Evolutionary conservation across 2,113 vertebrate genomes (phyloP).

Genomic region (Petrocephalus microphthalmus): DNA sequence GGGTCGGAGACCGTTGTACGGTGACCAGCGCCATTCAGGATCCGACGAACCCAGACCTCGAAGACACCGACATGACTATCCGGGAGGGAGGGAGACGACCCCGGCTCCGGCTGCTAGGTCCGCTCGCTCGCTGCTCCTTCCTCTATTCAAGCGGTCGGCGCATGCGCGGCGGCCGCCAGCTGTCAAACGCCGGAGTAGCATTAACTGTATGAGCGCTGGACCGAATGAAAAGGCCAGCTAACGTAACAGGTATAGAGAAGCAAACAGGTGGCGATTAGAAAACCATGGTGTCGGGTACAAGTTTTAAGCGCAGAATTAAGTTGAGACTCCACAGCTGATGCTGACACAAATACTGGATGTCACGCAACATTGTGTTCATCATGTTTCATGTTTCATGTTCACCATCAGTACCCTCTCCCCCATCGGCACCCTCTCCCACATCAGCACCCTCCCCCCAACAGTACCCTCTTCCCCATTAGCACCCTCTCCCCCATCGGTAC

Average conservation of each 20-base stretch:
- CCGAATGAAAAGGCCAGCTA: not conserved
- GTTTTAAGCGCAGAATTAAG: not conserved
- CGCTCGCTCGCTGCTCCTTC: slow-evolving; percentile 27
- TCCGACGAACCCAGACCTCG: slow-evolving; percentile 43
- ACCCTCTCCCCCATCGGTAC: too few species aligned
- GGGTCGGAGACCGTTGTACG: slow-evolving; percentile 87
- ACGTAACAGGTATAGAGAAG: not conserved
- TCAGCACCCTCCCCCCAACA: too few species aligned
- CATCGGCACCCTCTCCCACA: too few species aligned
- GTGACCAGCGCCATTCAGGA: slow-evolving; percentile 88
- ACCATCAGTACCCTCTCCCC: not conserved
- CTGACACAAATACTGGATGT: not conserved
- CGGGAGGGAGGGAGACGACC: slow-evolving; percentile 23
- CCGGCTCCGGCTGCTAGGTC: slow-evolving; percentile 8
- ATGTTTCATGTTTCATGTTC: not conserved
- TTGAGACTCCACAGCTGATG: not conserved
- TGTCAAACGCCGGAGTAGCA: slow-evolving; percentile 25
- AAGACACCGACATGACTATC: slow-evolving; percentile 53
- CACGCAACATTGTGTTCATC: not conserved
- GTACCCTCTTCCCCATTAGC: too few species aligned
- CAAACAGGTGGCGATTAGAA: not conserved
- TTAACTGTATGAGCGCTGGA: slow-evolving; percentile 16
- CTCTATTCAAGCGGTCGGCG: slow-evolving; percentile 23
- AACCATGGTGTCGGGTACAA: not conserved
- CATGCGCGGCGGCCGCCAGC: slow-evolving; percentile 45